A percentile compares a stretch with the other conserved stretches of the same genome.
Conservation (phyloP, 2,888 invertebrate genomes). For the Dicroscelio sp. region DNA sequence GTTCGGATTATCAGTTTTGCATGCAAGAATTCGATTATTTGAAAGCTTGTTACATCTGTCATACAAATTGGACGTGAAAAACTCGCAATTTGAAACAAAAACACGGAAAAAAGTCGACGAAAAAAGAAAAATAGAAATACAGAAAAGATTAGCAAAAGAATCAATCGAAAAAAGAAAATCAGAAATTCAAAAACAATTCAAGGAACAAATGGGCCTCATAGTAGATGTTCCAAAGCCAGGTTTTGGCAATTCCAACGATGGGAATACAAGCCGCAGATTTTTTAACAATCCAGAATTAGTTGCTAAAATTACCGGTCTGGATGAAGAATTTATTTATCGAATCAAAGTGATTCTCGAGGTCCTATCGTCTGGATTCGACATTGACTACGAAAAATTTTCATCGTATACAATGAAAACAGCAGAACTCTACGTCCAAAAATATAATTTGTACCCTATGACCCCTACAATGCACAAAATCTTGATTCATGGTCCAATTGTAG, state of each 20-base stretch:
- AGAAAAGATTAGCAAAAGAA: no score
- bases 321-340: slow-evolving; percentile 84
- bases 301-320: slow-evolving; percentile 88
- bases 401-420: slow-evolving; percentile 48
- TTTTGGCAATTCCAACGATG: slow-evolving; percentile 88
- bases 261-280: slow-evolving; percentile 84
- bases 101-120: slow-evolving; percentile 49
- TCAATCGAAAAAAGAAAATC: slow-evolving; percentile 46
- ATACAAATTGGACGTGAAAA: slow-evolving; percentile 55
- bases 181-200: slow-evolving; percentile 84
- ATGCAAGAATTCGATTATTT: slow-evolving; percentile 45
- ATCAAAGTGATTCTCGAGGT: slow-evolving; percentile 88
- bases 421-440: slow-evolving; percentile 85
- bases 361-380: slow-evolving; percentile 77
- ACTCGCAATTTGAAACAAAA: slow-evolving; percentile 28
- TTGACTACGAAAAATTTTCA: slow-evolving; percentile 80
- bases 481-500: not conserved
- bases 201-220: slow-evolving; percentile 84
- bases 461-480: not conserved
- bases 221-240: slow-evolving; percentile 87
- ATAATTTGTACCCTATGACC: slow-evolving; percentile 83
- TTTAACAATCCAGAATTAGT: slow-evolving; percentile 86
- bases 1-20: not conserved
- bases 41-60: slow-evolving; percentile 60
- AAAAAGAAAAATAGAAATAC: slow-evolving; percentile 77